These are phyloP conservation scores for Serripes groenlandicus DNA, from an alignment of 2,888 invertebrate species.

Conservation along the genomic window DNA sequence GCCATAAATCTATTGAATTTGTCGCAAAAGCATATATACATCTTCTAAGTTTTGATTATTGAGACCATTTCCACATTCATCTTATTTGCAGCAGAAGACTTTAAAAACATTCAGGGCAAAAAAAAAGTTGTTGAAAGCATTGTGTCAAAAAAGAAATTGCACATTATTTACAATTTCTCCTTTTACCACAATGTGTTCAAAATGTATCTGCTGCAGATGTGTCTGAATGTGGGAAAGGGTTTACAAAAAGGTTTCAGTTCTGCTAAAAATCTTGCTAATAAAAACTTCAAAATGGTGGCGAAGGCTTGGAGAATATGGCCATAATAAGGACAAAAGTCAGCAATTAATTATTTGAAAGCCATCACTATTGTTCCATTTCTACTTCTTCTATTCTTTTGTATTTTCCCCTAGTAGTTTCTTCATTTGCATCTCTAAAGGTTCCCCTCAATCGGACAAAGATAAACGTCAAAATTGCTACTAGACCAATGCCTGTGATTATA, in stretches of 20 bases:
- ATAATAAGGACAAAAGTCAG: not conserved
- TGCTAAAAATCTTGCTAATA: not conserved
- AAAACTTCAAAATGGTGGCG: not conserved
- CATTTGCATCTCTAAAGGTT: not conserved
- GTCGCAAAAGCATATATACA: not conserved
- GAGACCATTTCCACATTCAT: not conserved
- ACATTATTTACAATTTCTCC: constrained; percentile 6
- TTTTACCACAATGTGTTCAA: not conserved
- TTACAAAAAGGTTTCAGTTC: not conserved
- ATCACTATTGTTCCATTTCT: not conserved
- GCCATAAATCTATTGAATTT: not conserved
- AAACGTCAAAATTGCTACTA: constrained; percentile 34
- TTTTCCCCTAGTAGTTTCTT: constrained; percentile 8
- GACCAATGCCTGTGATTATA: constrained; percentile 45
- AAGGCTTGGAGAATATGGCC: not conserved
- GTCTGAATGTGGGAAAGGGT: not conserved
- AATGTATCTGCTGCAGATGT: not conserved
- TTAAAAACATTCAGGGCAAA: not conserved
- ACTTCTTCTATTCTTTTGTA: constrained; percentile 6
- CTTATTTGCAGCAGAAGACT: not conserved
- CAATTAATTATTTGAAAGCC: not conserved
- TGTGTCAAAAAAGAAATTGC: not conserved
- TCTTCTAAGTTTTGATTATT: not conserved
- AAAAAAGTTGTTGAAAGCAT: not conserved
- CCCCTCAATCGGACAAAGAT: constrained; percentile 5